Evolutionary conservation across 2,888 invertebrate genomes (phyloP), one percentile per base, ranked within the genome.

Genomic region (Metalampra italica): DNA sequence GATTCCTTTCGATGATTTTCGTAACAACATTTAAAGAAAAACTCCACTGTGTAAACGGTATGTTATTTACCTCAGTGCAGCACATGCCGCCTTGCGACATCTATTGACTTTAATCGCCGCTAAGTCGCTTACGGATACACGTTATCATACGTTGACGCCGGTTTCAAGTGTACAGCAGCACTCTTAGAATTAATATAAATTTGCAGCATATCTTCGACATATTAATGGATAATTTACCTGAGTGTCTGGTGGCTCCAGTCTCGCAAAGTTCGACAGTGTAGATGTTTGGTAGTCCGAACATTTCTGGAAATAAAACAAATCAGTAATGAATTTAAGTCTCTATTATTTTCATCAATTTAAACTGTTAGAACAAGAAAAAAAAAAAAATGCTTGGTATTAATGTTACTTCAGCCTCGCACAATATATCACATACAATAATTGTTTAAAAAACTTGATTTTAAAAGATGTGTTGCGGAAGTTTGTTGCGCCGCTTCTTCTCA

Each of bases 201-300:
- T 7, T 32, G 11, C 37, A 37, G 8, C 11, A 37, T 12, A n/a
- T 37, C 3, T n/a, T 12, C 3, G 2, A 37, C 13, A 39, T 8
- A 14, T 34, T 34, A 34, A 34, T 11, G 34, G 34, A 38, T 9
- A 3, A 43, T 32, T 62, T 71, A 95, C 95, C 92, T 97, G 98
- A 39, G 95, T 96, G 70, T 98, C 96, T 38, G 97, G 97, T 29
- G 98, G 98, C 82, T 97, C 97, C 34, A 98, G 95, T 71, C 98
- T 92, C 38, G 97, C 97, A 83, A 98, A 98, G 53, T 97, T 98
- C 54, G 96, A 94, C 75, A 96, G 94, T 56, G 91, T 91, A 37
- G 97, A 97, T 13, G 97, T 96, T 81, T 93, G 93, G 75, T 96
- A 94, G 83, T 98, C 97, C 15, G 97, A 94, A 89, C 98, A 98